Evolutionary conservation across 2,888 invertebrate species (phyloP).

Genomic region (Lomographa bimaculata): DNA sequence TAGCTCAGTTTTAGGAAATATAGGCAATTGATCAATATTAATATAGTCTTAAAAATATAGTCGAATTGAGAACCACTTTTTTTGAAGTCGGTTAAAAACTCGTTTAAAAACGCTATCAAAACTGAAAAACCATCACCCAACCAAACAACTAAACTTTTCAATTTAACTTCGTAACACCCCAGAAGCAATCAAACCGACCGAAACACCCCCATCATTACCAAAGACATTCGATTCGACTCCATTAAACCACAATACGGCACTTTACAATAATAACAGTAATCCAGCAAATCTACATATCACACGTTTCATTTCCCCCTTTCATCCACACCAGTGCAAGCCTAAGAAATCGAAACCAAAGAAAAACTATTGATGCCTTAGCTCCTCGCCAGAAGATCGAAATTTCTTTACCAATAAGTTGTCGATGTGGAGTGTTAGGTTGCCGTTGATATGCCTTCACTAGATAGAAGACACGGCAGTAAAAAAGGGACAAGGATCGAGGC

Average conservation of each 20-base stretch:
- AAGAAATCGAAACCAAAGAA: conserved; percentile 1
- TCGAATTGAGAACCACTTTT: no score
- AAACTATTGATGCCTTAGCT: conserved; percentile 8
- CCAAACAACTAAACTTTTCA: conserved; percentile 11
- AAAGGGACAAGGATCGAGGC: conserved; percentile 34
- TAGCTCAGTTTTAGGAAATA: no score
- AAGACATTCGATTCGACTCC: conserved; percentile 50
- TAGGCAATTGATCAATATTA: no score
- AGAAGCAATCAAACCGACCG: conserved; percentile 21
- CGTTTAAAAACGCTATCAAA: no score
- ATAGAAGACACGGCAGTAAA: conserved; percentile 38
- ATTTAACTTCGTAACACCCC: conserved; percentile 20
- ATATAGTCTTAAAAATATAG: no score
- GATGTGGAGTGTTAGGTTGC: conserved; percentile 14
- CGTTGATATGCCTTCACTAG: conserved; percentile 32
- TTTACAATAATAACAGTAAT: conserved; percentile 57
- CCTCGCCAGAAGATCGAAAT: conserved; percentile 9
- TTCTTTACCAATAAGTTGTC: conserved; percentile 3
- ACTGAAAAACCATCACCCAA: conserved; percentile 4
- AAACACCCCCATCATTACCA: conserved; percentile 39
- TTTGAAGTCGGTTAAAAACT: no score
- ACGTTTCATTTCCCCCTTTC: conserved; percentile 60
- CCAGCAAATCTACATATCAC: conserved; percentile 66
- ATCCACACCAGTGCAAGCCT: conserved; percentile 41
- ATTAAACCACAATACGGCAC: conserved; percentile 50